These are phyloP conservation scores for Furcifer pardalis DNA, from an alignment of 2,797 vertebrate species.

Conservation along the genomic window DNA sequence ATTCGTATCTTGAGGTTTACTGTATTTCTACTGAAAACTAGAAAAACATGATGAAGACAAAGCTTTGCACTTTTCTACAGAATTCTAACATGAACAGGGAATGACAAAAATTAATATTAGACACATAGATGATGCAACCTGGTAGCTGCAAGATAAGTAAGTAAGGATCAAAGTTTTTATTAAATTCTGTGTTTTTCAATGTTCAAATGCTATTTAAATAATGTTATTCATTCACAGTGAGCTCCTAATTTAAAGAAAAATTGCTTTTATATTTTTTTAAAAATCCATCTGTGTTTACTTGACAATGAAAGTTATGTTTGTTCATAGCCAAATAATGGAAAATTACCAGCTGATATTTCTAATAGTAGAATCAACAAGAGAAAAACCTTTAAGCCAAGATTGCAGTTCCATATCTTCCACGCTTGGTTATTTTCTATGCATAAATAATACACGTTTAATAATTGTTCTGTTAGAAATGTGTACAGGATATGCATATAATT, in stretches of 20 bases:
- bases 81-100: slow-evolving; percentile 28
- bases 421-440: slow-evolving; percentile 21
- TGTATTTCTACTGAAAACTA: slow-evolving; percentile 11
- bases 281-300: slow-evolving; percentile 5
- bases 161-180: slow-evolving; percentile 31
- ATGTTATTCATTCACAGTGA: slow-evolving; percentile 1
- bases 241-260: slow-evolving; percentile 30
- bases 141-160: slow-evolving; percentile 34
- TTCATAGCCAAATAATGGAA: slow-evolving; percentile 13
- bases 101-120: slow-evolving; percentile 37
- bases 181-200: slow-evolving; percentile 21
- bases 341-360: slow-evolving; percentile 11
- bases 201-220: slow-evolving; percentile 25
- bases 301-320: neutral
- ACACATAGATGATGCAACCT: slow-evolving; percentile 44
- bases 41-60: slow-evolving; percentile 20
- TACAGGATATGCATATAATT: slow-evolving; percentile 23
- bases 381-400: slow-evolving; percentile 1
- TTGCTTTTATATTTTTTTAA: slow-evolving; percentile 13
- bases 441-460: slow-evolving; percentile 11
- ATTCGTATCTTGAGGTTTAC: too few relatives aligned
- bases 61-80: slow-evolving; percentile 20
- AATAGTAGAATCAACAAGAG: neutral
- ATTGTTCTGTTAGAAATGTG: neutral
- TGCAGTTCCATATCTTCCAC: neutral